These are phyloP conservation scores for Drosophila pallidifrons DNA, from an alignment of 1,140 invertebrate genomes.

Conservation along the genomic window DNA sequence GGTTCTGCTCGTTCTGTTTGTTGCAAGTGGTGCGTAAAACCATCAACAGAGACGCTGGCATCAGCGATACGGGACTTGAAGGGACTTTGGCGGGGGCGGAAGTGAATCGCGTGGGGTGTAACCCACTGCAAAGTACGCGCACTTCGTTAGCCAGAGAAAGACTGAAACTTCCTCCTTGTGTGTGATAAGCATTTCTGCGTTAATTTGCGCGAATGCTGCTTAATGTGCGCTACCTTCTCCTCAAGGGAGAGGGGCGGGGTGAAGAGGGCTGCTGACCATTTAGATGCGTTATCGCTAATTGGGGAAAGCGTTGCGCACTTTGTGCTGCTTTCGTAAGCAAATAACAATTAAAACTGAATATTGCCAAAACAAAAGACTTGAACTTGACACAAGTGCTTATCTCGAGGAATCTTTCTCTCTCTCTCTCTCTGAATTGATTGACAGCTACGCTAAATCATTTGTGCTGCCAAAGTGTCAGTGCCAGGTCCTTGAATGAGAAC, in stretches of 20 bases:
- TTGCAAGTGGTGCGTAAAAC: conserved; percentile 65
- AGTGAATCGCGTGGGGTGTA: conserved; percentile 43
- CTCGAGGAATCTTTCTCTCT: conserved; percentile 24
- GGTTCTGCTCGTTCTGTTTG: neutral
- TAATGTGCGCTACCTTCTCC: conserved; percentile 64
- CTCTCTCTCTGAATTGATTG: conserved; percentile 61
- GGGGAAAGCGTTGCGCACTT: conserved; percentile 59
- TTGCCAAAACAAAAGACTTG: conserved; percentile 57
- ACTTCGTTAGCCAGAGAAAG: conserved; percentile 61
- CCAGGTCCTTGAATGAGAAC: conserved; percentile 29
- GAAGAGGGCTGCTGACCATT: conserved; percentile 19
- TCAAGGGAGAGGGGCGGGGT: neutral
- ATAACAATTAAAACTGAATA: conserved; percentile 61
- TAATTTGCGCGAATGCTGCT: conserved; percentile 80
- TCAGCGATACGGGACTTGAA: conserved; percentile 29
- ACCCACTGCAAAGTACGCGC: conserved; percentile 60
- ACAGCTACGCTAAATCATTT: conserved; percentile 77
- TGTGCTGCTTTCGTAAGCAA: conserved; percentile 43
- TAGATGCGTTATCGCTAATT: conserved; percentile 74
- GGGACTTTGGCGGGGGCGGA: conserved; percentile 4
- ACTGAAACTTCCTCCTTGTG: conserved; percentile 25
- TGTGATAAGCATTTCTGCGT: conserved; percentile 74
- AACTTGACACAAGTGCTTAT: conserved; percentile 47
- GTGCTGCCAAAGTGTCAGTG: conserved; percentile 60
- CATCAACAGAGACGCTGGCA: conserved; percentile 68